A percentile compares a stretch with the other conserved stretches of the same genome.
phyloP scores from a whole-genome alignment of 2,888 invertebrate species.

The Megaustenia siamemsis region DNA sequence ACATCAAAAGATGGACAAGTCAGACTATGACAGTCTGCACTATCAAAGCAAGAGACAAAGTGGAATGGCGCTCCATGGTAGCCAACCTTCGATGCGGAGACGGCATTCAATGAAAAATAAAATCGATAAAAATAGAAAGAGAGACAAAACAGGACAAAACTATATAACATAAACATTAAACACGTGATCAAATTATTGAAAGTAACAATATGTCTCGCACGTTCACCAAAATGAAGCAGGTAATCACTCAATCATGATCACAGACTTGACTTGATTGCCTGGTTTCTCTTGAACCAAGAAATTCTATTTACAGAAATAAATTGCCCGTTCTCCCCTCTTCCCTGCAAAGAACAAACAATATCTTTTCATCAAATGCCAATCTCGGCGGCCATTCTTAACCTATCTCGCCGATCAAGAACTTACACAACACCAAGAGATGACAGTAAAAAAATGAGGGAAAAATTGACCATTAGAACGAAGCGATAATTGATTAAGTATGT shows the following conservation, averaged over 20 bases:
- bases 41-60: too few species aligned
- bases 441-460: slow-evolving; percentile 8
- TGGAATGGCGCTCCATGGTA: too few species aligned
- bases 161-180: too few species aligned
- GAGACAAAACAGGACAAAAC: too few species aligned
- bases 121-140: too few species aligned
- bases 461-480: slow-evolving; percentile 1
- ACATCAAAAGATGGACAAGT: too few species aligned
- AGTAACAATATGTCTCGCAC: too few species aligned
- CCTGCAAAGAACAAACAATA: neutral
- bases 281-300: neutral
- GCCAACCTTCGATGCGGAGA: too few species aligned
- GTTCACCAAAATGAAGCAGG: neutral
- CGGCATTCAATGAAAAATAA: too few species aligned
- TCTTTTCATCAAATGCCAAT: neutral
- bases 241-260: neutral
- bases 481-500: slow-evolving; percentile 40
- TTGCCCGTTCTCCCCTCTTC: neutral
- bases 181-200: too few species aligned
- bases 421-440: neutral
- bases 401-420: slow-evolving; percentile 1
- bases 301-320: neutral
- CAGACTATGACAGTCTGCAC: too few species aligned
- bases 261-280: neutral
- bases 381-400: neutral